phyloP scores from a whole-genome alignment of 2,888 invertebrate species.

The Glaucopsyche alexis region DNA sequence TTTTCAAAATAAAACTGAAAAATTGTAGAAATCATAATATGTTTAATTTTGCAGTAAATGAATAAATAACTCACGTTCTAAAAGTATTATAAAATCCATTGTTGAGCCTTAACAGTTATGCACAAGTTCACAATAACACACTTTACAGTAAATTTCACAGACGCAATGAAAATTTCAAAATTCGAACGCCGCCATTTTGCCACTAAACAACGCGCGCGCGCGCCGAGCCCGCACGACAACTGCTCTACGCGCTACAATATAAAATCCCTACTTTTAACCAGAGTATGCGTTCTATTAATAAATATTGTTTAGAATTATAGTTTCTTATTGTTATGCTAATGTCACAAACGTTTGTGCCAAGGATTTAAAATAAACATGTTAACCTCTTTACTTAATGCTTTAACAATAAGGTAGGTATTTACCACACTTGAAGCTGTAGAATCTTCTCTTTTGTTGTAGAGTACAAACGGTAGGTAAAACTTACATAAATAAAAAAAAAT shows the following conservation, averaged over 20 bases:
- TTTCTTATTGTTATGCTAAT: constrained; percentile 24
- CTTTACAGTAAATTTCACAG: constrained; percentile 30
- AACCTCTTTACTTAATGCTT: constrained; percentile 1
- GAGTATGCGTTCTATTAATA: constrained; percentile 62
- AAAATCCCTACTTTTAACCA: constrained; percentile 37
- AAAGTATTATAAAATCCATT: constrained; percentile 13
- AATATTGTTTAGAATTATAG: constrained; percentile 43
- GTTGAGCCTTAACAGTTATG: too few species aligned
- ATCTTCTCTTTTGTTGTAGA: not conserved
- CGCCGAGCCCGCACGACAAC: constrained; percentile 50
- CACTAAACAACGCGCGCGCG: constrained; percentile 55
- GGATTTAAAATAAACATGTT: constrained; percentile 14
- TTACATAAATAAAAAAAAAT: not conserved
- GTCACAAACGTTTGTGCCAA: constrained; percentile 18
- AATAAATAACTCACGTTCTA: not conserved
- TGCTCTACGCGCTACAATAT: constrained; percentile 46
- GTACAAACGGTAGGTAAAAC: too few species aligned
- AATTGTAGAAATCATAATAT: not conserved
- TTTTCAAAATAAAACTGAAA: not conserved
- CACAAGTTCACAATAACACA: constrained; percentile 18
- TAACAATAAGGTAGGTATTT: not conserved
- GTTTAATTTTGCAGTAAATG: not conserved
- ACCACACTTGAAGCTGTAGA: not conserved
- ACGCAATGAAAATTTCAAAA: constrained; percentile 43
- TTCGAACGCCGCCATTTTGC: constrained; percentile 41